phyloP scores from a whole-genome alignment of 64 coral and sea anemone genomes.

The Stylophora pistillata region DNA sequence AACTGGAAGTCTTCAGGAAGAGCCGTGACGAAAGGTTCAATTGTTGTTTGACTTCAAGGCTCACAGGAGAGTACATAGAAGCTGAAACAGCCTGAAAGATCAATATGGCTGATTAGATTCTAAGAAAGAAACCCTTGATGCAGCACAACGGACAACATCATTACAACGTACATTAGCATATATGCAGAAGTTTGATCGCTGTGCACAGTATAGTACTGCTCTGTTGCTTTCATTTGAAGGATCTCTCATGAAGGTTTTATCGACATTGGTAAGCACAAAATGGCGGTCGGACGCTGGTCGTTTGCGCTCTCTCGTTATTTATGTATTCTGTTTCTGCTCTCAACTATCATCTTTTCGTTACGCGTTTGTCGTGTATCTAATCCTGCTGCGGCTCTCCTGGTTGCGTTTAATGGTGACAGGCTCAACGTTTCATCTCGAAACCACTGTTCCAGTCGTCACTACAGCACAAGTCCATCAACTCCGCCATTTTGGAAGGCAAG shows the following conservation, averaged over 20 bases:
- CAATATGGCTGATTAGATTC: background rate
- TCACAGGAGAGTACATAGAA: constrained; percentile 55
- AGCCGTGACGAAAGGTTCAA: constrained; percentile 25
- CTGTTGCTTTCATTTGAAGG: background rate
- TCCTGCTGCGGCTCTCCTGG: no score
- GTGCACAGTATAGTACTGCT: background rate
- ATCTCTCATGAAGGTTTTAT: background rate
- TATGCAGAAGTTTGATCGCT: background rate
- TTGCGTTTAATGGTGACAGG: no score
- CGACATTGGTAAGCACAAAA: no score
- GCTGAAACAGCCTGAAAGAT: background rate
- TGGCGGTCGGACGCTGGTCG: no score
- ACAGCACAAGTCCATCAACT: no score
- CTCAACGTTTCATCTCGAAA: no score
- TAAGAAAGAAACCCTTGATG: background rate
- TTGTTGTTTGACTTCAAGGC: constrained; percentile 43
- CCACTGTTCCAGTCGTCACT: no score
- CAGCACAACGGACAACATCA: background rate
- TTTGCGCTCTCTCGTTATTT: no score
- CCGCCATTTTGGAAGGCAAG: no score
- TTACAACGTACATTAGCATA: background rate
- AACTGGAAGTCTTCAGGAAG: constrained; percentile 63
- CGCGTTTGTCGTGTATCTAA: no score
- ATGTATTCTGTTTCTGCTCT: no score
- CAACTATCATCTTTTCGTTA: no score